Percentiles rank a stretch among this genome's conserved stretches.
Conservation (phyloP, 2,888 invertebrate genomes). For the Capitulum mitella region DNA sequence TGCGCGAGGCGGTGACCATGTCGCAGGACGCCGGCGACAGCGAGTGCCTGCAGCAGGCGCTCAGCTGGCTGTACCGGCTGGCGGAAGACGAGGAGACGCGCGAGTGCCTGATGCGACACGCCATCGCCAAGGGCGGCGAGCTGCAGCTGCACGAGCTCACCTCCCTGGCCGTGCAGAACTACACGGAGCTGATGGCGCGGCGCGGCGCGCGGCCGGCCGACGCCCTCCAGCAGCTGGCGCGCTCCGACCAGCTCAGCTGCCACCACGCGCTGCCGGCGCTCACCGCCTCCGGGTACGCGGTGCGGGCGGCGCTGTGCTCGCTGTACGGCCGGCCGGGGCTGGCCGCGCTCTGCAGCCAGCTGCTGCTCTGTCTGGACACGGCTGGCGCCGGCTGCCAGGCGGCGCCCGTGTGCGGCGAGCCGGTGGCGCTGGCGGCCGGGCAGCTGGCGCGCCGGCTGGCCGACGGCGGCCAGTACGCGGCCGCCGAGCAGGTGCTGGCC, state of each 20-base stretch:
- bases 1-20: constrained; percentile 78
- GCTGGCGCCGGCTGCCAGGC: not conserved
- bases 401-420: constrained; percentile 1
- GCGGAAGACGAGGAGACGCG: constrained; percentile 63
- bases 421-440: not conserved
- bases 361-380: constrained; percentile 50
- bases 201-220: constrained; percentile 58
- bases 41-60: constrained; percentile 73
- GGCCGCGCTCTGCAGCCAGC: constrained; percentile 69
- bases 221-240: constrained; percentile 51
- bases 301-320: constrained; percentile 78
- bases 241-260: constrained; percentile 70
- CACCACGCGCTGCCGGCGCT: constrained; percentile 74
- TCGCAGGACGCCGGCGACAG: constrained; percentile 83
- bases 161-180: constrained; percentile 64
- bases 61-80: constrained; percentile 75
- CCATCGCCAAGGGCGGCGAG: constrained; percentile 60
- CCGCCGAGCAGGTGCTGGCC: not conserved
- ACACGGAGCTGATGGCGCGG: constrained; percentile 66
- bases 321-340: constrained; percentile 81
- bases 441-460: not conserved
- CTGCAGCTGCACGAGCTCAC: constrained; percentile 62
- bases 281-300: constrained; percentile 65
- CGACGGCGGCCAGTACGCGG: not conserved
- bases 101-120: constrained; percentile 54